These are phyloP conservation scores for Podotricha telesiphe DNA, from an alignment of 2,888 invertebrate genomes.

Conservation along the genomic window DNA sequence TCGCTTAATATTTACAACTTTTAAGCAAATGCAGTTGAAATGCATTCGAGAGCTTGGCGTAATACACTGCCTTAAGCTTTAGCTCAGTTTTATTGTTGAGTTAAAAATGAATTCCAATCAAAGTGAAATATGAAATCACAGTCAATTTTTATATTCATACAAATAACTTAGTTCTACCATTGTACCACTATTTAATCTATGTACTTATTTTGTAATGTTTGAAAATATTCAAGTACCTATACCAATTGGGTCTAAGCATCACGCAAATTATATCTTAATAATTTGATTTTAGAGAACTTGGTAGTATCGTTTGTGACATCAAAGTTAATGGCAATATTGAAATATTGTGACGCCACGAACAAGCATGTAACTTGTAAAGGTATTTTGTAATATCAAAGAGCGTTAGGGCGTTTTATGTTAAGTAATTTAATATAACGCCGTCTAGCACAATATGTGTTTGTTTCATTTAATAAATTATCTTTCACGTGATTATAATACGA, in stretches of 20 bases:
- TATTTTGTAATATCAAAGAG: slow-evolving; percentile 66
- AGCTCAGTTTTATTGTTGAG: slow-evolving; percentile 51
- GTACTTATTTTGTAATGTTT: too few relatives aligned
- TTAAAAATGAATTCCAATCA: slow-evolving; percentile 54
- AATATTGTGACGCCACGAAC: slow-evolving; percentile 59
- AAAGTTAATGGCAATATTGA: slow-evolving; percentile 52
- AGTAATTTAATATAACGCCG: slow-evolving; percentile 70
- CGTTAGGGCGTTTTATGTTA: slow-evolving; percentile 64
- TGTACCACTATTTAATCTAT: too few relatives aligned
- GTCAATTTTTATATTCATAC: too few relatives aligned
- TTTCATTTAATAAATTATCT: slow-evolving; percentile 72
- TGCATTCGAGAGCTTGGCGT: slow-evolving; percentile 57
- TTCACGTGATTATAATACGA: slow-evolving; percentile 58
- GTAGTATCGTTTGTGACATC: slow-evolving; percentile 54
- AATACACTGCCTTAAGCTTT: slow-evolving; percentile 54
- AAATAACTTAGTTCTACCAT: too few relatives aligned
- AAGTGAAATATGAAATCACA: slow-evolving; percentile 20
- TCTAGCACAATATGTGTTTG: slow-evolving; percentile 62
- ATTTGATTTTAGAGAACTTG: slow-evolving; percentile 26
- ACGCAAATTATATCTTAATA: slow-evolving; percentile 5
- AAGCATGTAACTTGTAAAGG: slow-evolving; percentile 56
- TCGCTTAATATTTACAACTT: slow-evolving; percentile 72
- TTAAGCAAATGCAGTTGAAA: slow-evolving; percentile 66
- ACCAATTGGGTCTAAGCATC: background rate
- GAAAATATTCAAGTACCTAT: background rate